phyloP scores from a whole-genome alignment of 1,140 invertebrate species.

The Atta cephalotes region DNA sequence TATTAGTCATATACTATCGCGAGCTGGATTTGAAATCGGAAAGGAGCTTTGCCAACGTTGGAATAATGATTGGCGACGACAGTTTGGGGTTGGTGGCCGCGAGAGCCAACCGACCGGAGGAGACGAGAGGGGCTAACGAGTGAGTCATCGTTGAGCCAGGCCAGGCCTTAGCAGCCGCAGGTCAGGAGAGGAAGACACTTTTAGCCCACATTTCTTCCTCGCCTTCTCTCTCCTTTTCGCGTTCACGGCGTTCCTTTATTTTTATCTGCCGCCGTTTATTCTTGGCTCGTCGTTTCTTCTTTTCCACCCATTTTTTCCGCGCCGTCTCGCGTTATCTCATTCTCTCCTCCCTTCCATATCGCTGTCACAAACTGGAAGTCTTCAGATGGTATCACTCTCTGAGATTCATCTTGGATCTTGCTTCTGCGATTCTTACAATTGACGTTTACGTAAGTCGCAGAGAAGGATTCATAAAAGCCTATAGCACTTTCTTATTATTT shows the following conservation, averaged over 20 bases:
- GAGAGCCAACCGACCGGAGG: constrained; percentile 34
- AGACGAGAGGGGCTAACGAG: constrained; percentile 67
- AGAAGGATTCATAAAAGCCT: too few relatives aligned
- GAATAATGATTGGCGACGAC: constrained; percentile 72
- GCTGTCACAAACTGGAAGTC: background rate
- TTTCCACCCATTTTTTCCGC: constrained; percentile 16
- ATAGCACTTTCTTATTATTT: background rate
- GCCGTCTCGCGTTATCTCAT: constrained; percentile 24
- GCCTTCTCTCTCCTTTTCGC: constrained; percentile 47
- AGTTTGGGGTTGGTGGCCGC: constrained; percentile 71
- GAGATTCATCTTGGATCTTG: constrained; percentile 1
- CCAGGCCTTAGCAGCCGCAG: constrained; percentile 80
- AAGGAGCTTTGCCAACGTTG: constrained; percentile 55
- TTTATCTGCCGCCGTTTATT: constrained; percentile 72
- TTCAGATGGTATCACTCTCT: background rate
- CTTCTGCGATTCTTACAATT: background rate
- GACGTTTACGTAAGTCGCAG: background rate
- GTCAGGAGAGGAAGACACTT: constrained; percentile 83
- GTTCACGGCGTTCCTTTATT: constrained; percentile 67
- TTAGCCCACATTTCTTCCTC: constrained; percentile 83
- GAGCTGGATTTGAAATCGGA: constrained; percentile 40
- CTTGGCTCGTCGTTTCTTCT: constrained; percentile 48
- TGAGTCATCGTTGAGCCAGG: constrained; percentile 82
- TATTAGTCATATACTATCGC: background rate
- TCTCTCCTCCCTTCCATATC: background rate